These are phyloP conservation scores for Crambe crambe DNA, from an alignment of 37 sponge, comb jelly and placozoan genomes.

Conservation along the genomic window DNA sequence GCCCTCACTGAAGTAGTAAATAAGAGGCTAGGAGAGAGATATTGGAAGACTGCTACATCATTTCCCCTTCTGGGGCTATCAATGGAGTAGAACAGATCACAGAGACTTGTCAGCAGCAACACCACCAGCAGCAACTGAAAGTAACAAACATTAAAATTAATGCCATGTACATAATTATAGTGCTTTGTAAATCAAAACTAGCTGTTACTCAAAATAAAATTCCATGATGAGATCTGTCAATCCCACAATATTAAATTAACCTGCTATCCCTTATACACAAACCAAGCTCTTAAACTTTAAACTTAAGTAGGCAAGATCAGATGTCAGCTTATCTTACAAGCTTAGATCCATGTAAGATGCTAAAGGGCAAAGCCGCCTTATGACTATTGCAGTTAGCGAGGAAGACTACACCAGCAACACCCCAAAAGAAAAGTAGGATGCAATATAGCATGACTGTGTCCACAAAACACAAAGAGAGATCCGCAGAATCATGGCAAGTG, in stretches of 20 bases:
- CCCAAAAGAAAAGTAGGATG: constrained; percentile 52
- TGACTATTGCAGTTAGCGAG: neutral
- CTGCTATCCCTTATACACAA: neutral
- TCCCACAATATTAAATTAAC: neutral
- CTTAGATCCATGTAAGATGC: neutral
- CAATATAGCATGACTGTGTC: constrained; percentile 63
- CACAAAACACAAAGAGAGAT: constrained; percentile 74
- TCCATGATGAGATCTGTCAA: neutral
- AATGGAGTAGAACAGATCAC: constrained; percentile 44
- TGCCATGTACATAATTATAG: too few species aligned
- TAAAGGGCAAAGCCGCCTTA: neutral
- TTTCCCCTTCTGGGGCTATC: neutral
- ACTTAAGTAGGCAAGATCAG: neutral
- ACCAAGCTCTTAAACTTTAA: neutral
- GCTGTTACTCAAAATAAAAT: too few species aligned
- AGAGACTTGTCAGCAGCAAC: constrained; percentile 31
- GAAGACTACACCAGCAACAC: constrained; percentile 40
- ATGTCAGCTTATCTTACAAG: too few species aligned
- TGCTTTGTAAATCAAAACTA: too few species aligned
- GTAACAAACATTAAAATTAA: too few species aligned
- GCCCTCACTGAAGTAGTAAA: constrained; percentile 34
- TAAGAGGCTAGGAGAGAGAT: constrained; percentile 61
- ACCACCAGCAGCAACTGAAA: constrained; percentile 40
- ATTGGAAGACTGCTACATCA: constrained; percentile 39
- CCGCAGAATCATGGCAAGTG: constrained; percentile 41